These are phyloP conservation scores for Xylota segnis DNA, from an alignment of 2,888 invertebrate species.

Conservation along the genomic window DNA sequence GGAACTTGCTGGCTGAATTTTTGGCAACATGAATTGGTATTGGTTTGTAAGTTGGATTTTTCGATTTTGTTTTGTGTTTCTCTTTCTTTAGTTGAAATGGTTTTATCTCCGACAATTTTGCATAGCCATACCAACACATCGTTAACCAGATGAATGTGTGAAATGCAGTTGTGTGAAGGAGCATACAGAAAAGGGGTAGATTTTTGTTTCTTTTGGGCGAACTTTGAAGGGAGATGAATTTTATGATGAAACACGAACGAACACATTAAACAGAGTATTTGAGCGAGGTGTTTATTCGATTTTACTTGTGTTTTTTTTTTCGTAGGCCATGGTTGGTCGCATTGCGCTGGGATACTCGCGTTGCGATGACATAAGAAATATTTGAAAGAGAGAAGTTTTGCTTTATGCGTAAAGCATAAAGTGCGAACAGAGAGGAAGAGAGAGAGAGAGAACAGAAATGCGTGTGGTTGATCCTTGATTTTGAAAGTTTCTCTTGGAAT, in stretches of 20 bases:
- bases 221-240: slow-evolving; percentile 15
- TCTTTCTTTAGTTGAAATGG: slow-evolving; percentile 35
- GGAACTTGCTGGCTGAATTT: slow-evolving; percentile 30
- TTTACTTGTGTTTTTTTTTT: slow-evolving; percentile 16
- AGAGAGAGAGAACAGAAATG: slow-evolving; percentile 6
- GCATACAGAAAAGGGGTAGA: slow-evolving; percentile 41
- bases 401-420: slow-evolving; percentile 4
- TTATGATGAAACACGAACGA: slow-evolving; percentile 8
- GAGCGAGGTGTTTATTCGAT: slow-evolving; percentile 22
- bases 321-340: slow-evolving; percentile 71
- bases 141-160: background rate
- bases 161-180: slow-evolving; percentile 47
- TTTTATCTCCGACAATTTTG: slow-evolving; percentile 29
- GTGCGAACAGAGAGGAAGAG: background rate
- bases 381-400: slow-evolving; percentile 39
- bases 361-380: slow-evolving; percentile 70
- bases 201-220: background rate
- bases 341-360: slow-evolving; percentile 54
- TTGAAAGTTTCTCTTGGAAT: slow-evolving; percentile 44
- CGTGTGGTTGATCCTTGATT: slow-evolving; percentile 55
- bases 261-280: slow-evolving; percentile 18
- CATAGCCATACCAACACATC: slow-evolving; percentile 39
- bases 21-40: slow-evolving; percentile 49
- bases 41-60: slow-evolving; percentile 33
- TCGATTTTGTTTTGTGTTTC: slow-evolving; percentile 40